A percentile compares a stretch with the other conserved stretches of the same genome.
Evolutionary conservation across 1,140 invertebrate genomes (phyloP).

Genomic region (Alviniconcha marisindica): DNA sequence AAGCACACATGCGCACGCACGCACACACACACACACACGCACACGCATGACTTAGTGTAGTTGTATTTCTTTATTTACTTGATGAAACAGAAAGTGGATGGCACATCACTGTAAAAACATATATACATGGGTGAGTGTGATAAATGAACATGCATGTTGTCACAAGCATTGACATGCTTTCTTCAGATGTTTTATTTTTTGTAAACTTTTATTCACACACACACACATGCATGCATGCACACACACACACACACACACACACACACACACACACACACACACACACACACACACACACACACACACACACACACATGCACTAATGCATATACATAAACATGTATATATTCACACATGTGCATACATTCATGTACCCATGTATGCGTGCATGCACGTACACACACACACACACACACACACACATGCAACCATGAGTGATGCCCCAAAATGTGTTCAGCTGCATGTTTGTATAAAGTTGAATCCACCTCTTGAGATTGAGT

Average conservation of each 20-base stretch:
- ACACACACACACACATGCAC: background rate
- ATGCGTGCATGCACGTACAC: background rate
- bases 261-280: background rate
- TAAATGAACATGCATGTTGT: background rate
- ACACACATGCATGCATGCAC: background rate
- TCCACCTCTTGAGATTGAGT: too few species aligned
- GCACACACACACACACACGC: constrained; percentile 15
- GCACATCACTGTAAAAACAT: too few species aligned
- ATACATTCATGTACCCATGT: background rate
- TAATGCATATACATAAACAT: background rate
- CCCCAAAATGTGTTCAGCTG: too few species aligned
- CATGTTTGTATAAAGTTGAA: too few species aligned
- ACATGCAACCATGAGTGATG: background rate
- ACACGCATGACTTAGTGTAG: background rate
- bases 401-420: constrained; percentile 17
- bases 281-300: background rate
- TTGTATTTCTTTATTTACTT: too few species aligned
- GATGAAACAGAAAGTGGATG: too few species aligned
- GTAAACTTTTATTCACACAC: too few species aligned
- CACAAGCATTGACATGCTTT: too few species aligned
- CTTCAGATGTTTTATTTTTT: too few species aligned
- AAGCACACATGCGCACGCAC: background rate
- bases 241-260: background rate
- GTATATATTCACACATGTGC: background rate
- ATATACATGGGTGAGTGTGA: background rate